Conservation (phyloP, 2,113 vertebrate genomes). For the Macroglossus sobrinus region DNA sequence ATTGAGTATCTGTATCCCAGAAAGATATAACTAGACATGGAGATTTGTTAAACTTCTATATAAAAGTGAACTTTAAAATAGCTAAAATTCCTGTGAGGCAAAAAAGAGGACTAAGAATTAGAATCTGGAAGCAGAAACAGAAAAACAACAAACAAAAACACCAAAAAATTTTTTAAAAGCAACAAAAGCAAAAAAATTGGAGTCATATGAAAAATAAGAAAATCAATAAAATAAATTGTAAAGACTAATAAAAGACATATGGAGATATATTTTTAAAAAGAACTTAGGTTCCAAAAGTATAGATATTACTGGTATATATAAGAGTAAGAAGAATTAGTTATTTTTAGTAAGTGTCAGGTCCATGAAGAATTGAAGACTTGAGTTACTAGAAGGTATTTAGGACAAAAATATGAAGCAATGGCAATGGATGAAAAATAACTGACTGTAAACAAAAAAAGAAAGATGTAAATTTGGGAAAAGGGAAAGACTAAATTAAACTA, state of each 20-base stretch:
- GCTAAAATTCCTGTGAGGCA: not conserved
- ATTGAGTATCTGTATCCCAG: not conserved
- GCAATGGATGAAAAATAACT: not conserved
- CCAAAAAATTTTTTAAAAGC: no score
- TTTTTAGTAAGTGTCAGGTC: not conserved
- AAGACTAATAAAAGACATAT: not conserved
- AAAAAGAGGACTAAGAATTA: not conserved
- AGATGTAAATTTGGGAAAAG: not conserved
- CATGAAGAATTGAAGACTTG: not conserved
- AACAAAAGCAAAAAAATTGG: not conserved
- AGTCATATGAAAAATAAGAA: not conserved
- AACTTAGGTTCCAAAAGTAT: not conserved
- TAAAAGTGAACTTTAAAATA: not conserved
- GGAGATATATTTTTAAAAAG: not conserved
- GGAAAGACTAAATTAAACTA: not conserved
- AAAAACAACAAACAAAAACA: not conserved
- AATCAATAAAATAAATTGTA: not conserved
- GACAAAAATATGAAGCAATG: not conserved
- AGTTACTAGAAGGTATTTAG: not conserved
- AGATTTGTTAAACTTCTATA: not conserved
- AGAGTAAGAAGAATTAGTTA: not conserved
- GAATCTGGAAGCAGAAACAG: not conserved
- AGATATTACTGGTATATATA: not conserved
- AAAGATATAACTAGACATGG: not conserved
- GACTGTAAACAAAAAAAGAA: not conserved